Conservation (phyloP, 2,888 invertebrate species). For the Dasypogon diadema region DNA sequence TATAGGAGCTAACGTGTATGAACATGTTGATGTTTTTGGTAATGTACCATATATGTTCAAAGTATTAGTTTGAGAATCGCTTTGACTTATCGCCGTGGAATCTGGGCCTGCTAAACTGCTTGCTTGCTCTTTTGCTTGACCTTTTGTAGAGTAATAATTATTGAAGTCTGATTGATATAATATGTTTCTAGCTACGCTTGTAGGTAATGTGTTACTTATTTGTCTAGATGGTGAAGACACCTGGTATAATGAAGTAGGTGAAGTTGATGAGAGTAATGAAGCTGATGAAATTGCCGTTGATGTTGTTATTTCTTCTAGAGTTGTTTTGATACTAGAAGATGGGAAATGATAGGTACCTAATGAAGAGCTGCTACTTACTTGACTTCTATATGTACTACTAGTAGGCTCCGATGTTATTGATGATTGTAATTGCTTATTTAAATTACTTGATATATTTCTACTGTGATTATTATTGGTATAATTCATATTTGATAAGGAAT, state of each 20-base stretch:
- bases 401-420: conserved; percentile 51
- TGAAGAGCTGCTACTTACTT: conserved; percentile 58
- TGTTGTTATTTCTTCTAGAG: conserved; percentile 56
- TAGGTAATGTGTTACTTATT: conserved; percentile 60
- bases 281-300: conserved; percentile 52
- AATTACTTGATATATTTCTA: conserved; percentile 50
- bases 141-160: conserved; percentile 62
- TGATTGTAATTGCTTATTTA: conserved; percentile 55
- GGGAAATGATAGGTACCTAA: conserved; percentile 58
- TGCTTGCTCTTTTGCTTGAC: conserved; percentile 60
- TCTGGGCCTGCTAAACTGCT: conserved; percentile 61
- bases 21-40: conserved; percentile 63
- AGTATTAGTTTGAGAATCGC: conserved; percentile 61
- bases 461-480: conserved; percentile 54
- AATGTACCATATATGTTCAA: conserved; percentile 67
- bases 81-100: conserved; percentile 62
- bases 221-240: conserved; percentile 64
- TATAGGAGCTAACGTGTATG: conserved; percentile 46
- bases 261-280: conserved; percentile 50
- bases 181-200: conserved; percentile 60
- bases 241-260: conserved; percentile 57
- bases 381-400: conserved; percentile 57
- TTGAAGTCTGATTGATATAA: conserved; percentile 62
- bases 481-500: conserved; percentile 53
- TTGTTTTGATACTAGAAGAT: conserved; percentile 56